Percentiles rank a stretch among this genome's conserved stretches.
These are phyloP conservation scores for Paralichthys olivaceus DNA, from an alignment of 2,113 vertebrate genomes.

Conservation along the genomic window DNA sequence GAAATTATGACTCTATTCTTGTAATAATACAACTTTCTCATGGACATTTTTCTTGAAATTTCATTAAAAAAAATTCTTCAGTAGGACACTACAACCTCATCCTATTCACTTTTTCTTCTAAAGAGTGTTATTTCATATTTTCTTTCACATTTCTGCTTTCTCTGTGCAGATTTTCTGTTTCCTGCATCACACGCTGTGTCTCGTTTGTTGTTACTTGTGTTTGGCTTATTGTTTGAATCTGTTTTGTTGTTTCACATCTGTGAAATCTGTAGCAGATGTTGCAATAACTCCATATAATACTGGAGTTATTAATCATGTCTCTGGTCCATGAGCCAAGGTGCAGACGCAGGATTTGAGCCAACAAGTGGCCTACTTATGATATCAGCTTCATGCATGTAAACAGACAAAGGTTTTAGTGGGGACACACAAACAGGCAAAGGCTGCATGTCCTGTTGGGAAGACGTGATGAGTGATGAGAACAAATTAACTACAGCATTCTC, in stretches of 20 bases:
- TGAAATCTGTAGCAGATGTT: constrained; percentile 72
- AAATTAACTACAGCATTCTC: background rate
- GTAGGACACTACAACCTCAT: background rate
- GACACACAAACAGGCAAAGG: background rate
- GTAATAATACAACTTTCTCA: too few relatives aligned
- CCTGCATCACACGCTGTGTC: background rate
- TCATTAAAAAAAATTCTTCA: too few relatives aligned
- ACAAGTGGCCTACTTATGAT: constrained; percentile 40
- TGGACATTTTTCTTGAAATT: too few relatives aligned
- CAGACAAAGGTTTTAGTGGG: constrained; percentile 1
- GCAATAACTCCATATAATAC: constrained; percentile 58
- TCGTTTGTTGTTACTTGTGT: constrained; percentile 5
- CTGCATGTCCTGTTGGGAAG: background rate
- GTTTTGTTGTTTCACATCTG: constrained; percentile 30
- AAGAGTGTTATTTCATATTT: background rate
- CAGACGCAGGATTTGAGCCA: constrained; percentile 29
- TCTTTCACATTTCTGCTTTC: background rate
- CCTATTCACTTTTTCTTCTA: too few relatives aligned
- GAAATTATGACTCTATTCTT: too few relatives aligned
- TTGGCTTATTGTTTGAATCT: background rate
- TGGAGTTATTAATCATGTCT: constrained; percentile 55
- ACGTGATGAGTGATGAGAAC: constrained; percentile 1
- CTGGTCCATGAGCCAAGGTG: constrained; percentile 31
- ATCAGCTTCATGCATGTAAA: constrained; percentile 18
- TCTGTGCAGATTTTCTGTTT: constrained; percentile 12